These are phyloP conservation scores for Chionomys nivalis DNA, from an alignment of 2,113 vertebrate species.

Conservation along the genomic window DNA sequence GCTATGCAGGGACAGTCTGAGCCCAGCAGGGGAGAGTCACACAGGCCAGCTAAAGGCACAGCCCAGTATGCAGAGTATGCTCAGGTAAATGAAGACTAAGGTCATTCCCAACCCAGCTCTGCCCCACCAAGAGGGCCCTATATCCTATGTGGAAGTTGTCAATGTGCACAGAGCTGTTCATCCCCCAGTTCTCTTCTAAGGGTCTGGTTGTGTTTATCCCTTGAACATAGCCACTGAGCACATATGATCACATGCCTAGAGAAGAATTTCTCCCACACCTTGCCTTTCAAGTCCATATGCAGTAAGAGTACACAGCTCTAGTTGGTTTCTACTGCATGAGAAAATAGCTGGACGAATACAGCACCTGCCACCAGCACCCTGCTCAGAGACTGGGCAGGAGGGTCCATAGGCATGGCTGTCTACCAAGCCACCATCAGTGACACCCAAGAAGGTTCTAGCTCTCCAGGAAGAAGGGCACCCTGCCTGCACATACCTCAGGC, in stretches of 20 bases:
- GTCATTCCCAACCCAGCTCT: background rate
- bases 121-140: accelerated
- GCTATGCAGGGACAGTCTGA: background rate
- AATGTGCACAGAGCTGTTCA: accelerated
- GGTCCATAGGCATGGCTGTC: accelerated
- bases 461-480: background rate
- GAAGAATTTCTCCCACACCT: accelerated
- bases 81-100: accelerated
- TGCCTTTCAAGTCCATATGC: background rate
- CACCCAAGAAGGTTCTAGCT: background rate
- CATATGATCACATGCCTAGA: accelerated
- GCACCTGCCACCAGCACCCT: background rate
- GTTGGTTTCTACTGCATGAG: background rate
- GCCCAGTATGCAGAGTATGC: too few relatives aligned
- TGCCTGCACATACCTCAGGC: accelerated
- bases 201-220: accelerated
- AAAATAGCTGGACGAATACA: background rate
- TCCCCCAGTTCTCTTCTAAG: background rate
- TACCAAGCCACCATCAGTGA: background rate
- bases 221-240: background rate
- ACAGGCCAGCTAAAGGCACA: accelerated
- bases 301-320: background rate
- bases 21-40: accelerated
- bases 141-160: accelerated
- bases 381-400: background rate